These are phyloP conservation scores for Aphrophora alni DNA, from an alignment of 2,888 invertebrate species.

Conservation along the genomic window DNA sequence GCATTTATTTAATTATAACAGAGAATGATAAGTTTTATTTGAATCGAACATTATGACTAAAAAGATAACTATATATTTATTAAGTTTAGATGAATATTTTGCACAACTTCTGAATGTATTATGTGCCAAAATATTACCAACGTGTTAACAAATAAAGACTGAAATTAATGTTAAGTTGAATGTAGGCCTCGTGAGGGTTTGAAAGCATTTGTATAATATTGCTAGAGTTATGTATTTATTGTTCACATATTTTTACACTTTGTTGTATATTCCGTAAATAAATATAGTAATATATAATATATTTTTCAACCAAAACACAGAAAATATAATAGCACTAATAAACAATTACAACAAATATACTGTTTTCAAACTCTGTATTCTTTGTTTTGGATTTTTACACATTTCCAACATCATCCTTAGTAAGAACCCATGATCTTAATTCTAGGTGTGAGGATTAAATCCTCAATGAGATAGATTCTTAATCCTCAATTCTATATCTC, in stretches of 20 bases:
- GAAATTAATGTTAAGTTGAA: neutral
- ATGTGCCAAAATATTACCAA: conserved; percentile 2
- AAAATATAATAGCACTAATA: neutral
- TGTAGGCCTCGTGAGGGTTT: neutral
- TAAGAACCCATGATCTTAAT: no score
- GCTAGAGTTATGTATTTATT: neutral
- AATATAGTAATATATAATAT: neutral
- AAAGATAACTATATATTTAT: no score
- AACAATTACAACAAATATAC: neutral
- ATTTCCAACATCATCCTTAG: no score
- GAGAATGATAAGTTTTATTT: no score
- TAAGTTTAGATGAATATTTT: neutral
- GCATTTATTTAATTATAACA: no score
- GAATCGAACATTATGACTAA: no score
- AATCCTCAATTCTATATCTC: no score
- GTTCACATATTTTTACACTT: neutral
- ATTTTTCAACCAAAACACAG: neutral
- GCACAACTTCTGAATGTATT: neutral
- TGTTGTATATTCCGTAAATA: neutral
- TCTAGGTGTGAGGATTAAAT: no score
- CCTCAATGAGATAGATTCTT: no score
- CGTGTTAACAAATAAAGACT: neutral
- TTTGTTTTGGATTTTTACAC: neutral
- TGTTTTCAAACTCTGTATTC: neutral
- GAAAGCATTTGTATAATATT: neutral